Percentiles rank a stretch among this genome's conserved stretches.
phyloP scores from a whole-genome alignment of 2,113 vertebrate species.

The Eublepharis macularius region DNA sequence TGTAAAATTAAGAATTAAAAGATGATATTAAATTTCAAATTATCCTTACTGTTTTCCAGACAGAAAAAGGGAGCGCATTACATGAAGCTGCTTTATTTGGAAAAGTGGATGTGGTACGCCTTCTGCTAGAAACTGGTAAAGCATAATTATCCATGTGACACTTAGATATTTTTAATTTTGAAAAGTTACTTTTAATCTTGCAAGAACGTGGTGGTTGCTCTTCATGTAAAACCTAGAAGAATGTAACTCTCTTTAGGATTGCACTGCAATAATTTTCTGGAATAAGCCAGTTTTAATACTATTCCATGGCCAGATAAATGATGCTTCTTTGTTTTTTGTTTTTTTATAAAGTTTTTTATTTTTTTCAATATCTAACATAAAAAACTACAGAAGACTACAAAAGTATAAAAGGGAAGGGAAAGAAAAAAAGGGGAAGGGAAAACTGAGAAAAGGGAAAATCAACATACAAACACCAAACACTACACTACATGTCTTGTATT shows the following conservation, averaged over 20 bases:
- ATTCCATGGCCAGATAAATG: no score
- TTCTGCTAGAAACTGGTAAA: conserved; percentile 94
- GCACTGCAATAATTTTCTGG: neutral
- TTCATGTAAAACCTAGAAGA: neutral
- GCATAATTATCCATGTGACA: conserved; percentile 1
- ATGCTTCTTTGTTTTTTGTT: no score
- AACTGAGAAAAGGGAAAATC: no score
- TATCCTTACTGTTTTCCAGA: conserved; percentile 76
- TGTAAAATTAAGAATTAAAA: conserved; percentile 13
- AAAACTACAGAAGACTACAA: no score
- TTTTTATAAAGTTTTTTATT: no score
- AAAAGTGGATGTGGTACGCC: conserved; percentile 93
- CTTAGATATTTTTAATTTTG: conserved; percentile 9
- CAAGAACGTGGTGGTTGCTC: neutral
- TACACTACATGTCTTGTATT: no score
- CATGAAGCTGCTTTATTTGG: conserved; percentile 96
- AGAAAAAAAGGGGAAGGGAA: no score
- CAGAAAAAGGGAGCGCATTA: conserved; percentile 95
- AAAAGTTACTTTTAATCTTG: neutral
- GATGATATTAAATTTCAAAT: conserved; percentile 12
- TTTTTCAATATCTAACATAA: no score
- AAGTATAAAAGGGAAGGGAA: no score
- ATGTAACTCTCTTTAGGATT: no score
- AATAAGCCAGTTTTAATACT: neutral
- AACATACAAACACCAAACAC: no score